Conservation (phyloP, 2,113 vertebrate species). For the Oenanthe melanoleuca region DNA sequence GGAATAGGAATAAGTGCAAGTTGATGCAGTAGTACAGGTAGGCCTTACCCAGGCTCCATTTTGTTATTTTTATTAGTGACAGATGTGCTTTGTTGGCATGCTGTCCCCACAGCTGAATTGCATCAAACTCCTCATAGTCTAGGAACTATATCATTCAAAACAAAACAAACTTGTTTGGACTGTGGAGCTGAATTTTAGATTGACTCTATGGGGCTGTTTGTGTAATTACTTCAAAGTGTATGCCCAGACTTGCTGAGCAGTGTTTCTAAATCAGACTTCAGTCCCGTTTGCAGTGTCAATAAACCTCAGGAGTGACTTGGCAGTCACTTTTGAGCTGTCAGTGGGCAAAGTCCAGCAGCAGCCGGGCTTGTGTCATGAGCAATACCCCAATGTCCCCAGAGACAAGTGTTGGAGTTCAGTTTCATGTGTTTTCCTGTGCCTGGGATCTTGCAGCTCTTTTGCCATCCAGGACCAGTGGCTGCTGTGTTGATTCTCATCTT, state of each 20-base stretch:
- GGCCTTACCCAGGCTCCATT: constrained; percentile 38
- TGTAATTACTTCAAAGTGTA: background rate
- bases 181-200: background rate
- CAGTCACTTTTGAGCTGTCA: background rate
- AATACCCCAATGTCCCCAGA: fast-evolving
- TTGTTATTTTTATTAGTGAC: constrained; percentile 55
- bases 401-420: background rate
- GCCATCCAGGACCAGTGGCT: fast-evolving
- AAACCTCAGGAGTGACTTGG: background rate
- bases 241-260: constrained; percentile 1
- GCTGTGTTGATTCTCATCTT: background rate
- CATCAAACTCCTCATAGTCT: constrained; percentile 11
- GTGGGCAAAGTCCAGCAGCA: background rate
- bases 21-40: constrained; percentile 18
- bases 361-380: fast-evolving
- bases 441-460: background rate
- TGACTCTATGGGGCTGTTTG: background rate
- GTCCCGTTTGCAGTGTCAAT: constrained; percentile 24
- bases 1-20: constrained; percentile 38
- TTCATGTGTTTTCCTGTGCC: background rate
- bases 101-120: constrained; percentile 18
- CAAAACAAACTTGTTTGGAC: background rate
- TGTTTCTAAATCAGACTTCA: constrained; percentile 18
- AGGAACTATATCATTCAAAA: background rate
- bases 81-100: constrained; percentile 45